These are phyloP conservation scores for Drosophila sordidula DNA, from an alignment of 2,888 invertebrate genomes.

Conservation along the genomic window DNA sequence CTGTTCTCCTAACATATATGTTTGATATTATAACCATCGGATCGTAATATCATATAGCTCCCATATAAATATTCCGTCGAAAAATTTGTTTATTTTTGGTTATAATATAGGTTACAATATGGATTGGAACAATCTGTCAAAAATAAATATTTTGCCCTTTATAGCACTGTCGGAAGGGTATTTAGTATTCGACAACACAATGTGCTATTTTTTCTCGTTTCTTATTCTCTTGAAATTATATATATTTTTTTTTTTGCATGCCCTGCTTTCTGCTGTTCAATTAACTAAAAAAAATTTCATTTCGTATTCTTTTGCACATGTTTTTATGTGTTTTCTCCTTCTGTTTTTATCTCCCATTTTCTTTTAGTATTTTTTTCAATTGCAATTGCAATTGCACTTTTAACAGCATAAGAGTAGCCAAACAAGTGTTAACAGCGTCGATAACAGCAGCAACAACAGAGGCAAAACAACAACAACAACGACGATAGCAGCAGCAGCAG, in stretches of 20 bases:
- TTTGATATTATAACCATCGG: too few species aligned
- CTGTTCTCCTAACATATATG: too few species aligned
- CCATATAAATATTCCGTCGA: too few species aligned
- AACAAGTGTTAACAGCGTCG: constrained; percentile 1
- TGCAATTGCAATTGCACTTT: constrained; percentile 12
- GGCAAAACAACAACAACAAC: background rate
- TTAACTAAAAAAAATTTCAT: background rate
- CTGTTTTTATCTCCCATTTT: constrained; percentile 9
- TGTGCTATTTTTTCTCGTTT: background rate
- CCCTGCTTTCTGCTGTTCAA: background rate
- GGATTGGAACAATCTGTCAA: too few species aligned
- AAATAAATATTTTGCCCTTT: too few species aligned
- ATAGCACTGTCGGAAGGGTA: background rate
- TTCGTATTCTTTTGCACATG: constrained; percentile 3
- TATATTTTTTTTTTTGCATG: background rate
- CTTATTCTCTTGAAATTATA: background rate
- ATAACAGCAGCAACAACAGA: constrained; percentile 5
- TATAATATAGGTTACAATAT: too few species aligned
- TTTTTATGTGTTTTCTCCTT: constrained; percentile 2
- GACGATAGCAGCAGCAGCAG: constrained; percentile 4
- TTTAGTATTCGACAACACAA: background rate
- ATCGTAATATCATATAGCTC: too few species aligned
- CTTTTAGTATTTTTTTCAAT: constrained; percentile 12
- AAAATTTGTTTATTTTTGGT: too few species aligned
- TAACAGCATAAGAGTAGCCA: constrained; percentile 3